phyloP scores from a whole-genome alignment of 2,113 vertebrate genomes.

The Hippocampus guttulatus region DNA sequence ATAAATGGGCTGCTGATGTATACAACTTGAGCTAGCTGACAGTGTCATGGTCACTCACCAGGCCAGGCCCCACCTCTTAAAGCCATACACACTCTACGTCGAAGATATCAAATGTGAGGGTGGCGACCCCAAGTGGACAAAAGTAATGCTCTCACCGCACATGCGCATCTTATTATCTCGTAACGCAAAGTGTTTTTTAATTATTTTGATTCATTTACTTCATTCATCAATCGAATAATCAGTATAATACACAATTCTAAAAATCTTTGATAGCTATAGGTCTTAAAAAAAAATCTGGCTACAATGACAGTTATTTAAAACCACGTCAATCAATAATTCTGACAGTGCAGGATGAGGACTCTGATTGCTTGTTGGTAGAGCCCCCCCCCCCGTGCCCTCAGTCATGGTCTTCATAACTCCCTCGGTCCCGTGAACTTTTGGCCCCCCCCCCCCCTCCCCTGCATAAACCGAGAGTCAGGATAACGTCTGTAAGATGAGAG shows the following conservation, averaged over 20 bases:
- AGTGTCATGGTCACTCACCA: too few relatives aligned
- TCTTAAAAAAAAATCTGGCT: too few relatives aligned
- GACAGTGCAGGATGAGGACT: neutral
- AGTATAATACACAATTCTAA: neutral
- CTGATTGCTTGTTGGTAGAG: constrained; percentile 18
- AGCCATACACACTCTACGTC: neutral
- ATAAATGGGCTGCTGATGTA: too few relatives aligned
- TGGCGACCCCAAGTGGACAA: neutral
- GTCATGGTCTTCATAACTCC: constrained; percentile 27
- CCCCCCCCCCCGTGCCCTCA: constrained; percentile 14
- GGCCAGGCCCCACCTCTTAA: neutral
- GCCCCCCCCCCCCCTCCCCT: constrained; percentile 51
- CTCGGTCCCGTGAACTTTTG: constrained; percentile 47
- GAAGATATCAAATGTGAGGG: neutral
- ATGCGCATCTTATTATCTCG: neutral
- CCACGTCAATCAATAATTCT: constrained; percentile 3
- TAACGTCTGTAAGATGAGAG: constrained; percentile 41
- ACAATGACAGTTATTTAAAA: neutral
- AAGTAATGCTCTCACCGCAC: neutral
- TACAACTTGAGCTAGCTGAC: too few relatives aligned
- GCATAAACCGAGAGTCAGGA: constrained; percentile 49
- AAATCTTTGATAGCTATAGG: neutral
- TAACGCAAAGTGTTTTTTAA: neutral
- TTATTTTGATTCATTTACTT: neutral
- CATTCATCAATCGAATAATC: neutral